Evolutionary conservation across 2,797 vertebrate species (phyloP), one percentile per base, ranked within the genome.

Genomic region (Fistularia commersonii): DNA sequence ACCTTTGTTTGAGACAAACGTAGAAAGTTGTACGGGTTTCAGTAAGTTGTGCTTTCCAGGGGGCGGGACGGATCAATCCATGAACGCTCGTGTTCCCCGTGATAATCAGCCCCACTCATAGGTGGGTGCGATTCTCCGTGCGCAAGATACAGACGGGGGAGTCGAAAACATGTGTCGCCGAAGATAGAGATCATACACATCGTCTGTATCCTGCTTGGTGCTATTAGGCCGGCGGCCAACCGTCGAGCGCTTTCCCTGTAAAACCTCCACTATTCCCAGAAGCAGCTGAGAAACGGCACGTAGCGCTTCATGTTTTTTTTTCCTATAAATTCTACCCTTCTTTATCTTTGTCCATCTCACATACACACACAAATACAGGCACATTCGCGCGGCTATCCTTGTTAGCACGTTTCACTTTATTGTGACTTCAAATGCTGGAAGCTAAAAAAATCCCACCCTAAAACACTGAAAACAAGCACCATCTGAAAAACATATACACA

Each of bases 171-270:
- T 36, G 41, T 66, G 41, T 60, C 42, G 39, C 54, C 40, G 6
- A 11, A 78, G 81, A 85, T 80, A 77, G 74, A 3, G 53, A 85
- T 85, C 81, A 46, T 23, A 36, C 57, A 61, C 57, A 58, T 64
- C 43, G 57, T 66, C 63, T 49, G 61, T 15, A 11, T 52, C 64
- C 71, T 23, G 75, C 77, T 66, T 9, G 41, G 13, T 54, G 68
- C 68, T 76, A 85, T 85, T 82, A 84, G 69, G 70, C 76, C n/a
- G 10, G 48, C 74, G 45, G 81, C 79, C 79, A 82, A 68, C 54
- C 52, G 6, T 63, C 55, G 68, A 77, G 59, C 70, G 44, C 69
- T 75, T 68, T 74, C 63, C 57, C 48, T 66, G 48, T 6, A 23
- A 60, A 65, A 51, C 55, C 53, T 42, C 71, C 51, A 63, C 60